Base-by-base conservation (phyloP, 2,797 vertebrate genomes). In the Pagetopsis macropterus region DNA sequence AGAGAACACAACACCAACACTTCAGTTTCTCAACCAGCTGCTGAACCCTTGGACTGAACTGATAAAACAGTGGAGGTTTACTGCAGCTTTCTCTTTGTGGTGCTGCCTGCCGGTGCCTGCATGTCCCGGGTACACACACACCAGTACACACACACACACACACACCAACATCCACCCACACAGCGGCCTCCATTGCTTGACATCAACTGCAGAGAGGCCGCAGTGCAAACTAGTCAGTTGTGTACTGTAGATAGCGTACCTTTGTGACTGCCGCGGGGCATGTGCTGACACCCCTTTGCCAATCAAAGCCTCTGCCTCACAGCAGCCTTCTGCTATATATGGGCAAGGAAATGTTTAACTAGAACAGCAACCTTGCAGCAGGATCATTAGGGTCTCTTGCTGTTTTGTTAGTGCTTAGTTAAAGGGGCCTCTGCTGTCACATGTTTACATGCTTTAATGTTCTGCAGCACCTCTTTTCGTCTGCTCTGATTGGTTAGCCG, bases 11-110 rank as follows among this genome's bases (percentile, higher is more conserved):
- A 37, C 15, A 9, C 7, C 41, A 16, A 14, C 59, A 72, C 76
- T 66, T 71, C 59, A 50, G 55, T 72, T 58, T 60, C 33, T 37
- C 33, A 9, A 37, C 33, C 58, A n/a, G 76, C 77, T 80, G 66
- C 61, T 82, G 72, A 82, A 90, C 86, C 80, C 78, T 91, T 91
- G 87, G 85, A 90, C 91, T 72, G 70, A 75, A 59, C 88, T 89
- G 89, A 91, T 89, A 88, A 92, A 81, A 64, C 37, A 70, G 81
- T 81, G 73, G 13, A 76, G 61, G 56, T 84, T 85, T 88, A 84
- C 83, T 79, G 78, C 81, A 37, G 67, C 46, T 33, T 79, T 75
- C 66, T 63, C 81, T 86, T 83, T 87, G 84, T 82, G 60, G 65
- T 44, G 31, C 66, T 65, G 80, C 67, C 70, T 69, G 61, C 65